These are phyloP conservation scores for Phymorhynchus buccinoides DNA, from an alignment of 1,140 invertebrate genomes.

Conservation along the genomic window DNA sequence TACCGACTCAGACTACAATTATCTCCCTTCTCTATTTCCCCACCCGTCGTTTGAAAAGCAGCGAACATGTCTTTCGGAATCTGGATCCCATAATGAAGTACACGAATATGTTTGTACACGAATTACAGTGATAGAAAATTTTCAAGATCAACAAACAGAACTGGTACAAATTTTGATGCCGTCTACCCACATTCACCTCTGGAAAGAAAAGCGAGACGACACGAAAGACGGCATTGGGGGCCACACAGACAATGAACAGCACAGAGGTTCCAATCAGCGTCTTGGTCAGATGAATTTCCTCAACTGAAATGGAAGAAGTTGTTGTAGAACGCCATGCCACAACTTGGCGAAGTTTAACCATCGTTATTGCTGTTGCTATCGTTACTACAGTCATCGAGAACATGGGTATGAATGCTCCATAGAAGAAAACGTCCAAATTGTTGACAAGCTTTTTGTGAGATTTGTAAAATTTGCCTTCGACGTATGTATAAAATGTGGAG, in stretches of 20 bases:
- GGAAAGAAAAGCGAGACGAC: background rate
- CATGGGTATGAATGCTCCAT: background rate
- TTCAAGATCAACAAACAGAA: background rate
- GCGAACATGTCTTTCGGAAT: no score
- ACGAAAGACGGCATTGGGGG: background rate
- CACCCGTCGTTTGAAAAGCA: no score
- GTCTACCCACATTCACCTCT: background rate
- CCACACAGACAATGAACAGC: conserved; percentile 3
- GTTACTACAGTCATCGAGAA: background rate
- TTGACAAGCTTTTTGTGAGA: background rate
- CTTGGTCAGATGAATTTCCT: background rate
- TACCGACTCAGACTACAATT: no score
- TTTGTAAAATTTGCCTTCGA: background rate
- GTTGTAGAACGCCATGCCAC: background rate
- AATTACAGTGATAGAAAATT: background rate
- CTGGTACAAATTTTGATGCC: background rate
- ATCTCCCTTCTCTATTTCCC: no score
- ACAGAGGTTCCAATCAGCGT: conserved; percentile 22
- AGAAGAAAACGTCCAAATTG: background rate
- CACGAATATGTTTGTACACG: background rate
- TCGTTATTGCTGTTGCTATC: background rate
- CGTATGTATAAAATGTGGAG: background rate
- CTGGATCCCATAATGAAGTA: background rate
- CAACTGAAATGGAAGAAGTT: background rate
- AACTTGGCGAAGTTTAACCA: background rate